phyloP scores from a whole-genome alignment of 2,797 vertebrate species.

The Australoheros facetus region DNA sequence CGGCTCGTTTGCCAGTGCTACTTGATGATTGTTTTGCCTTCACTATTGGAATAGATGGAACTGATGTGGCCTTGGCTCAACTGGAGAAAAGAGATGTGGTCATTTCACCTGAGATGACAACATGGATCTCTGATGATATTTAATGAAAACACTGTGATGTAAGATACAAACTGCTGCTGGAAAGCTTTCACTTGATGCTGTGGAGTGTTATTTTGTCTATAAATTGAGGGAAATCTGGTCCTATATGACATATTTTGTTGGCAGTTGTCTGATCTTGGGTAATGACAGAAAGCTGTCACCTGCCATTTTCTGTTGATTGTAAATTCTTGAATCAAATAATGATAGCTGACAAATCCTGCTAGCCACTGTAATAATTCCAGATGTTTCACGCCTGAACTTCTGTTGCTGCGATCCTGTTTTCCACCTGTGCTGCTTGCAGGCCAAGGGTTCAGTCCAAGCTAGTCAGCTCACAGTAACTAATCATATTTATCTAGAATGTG shows the following conservation, averaged over 20 bases:
- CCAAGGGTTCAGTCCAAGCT: neutral
- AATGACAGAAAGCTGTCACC: neutral
- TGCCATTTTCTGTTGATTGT: neutral
- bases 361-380: neutral
- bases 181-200: neutral
- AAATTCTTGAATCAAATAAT: neutral
- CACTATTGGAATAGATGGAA: neutral
- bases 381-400: neutral
- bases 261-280: neutral
- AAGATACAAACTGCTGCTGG: conserved; percentile 5
- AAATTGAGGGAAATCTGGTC: too few species aligned
- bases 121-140: neutral
- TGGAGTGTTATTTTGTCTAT: neutral
- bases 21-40: neutral
- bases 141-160: conserved; percentile 22
- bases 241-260: too few species aligned
- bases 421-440: neutral
- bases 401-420: neutral
- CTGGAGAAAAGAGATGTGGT: neutral
- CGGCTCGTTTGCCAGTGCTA: neutral
- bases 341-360: neutral
- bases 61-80: neutral
- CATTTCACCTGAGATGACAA: neutral
- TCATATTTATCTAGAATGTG: neutral
- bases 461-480: neutral